Evolutionary conservation across 1,140 invertebrate species (phyloP).

Genomic region (Nylanderia fulva): DNA sequence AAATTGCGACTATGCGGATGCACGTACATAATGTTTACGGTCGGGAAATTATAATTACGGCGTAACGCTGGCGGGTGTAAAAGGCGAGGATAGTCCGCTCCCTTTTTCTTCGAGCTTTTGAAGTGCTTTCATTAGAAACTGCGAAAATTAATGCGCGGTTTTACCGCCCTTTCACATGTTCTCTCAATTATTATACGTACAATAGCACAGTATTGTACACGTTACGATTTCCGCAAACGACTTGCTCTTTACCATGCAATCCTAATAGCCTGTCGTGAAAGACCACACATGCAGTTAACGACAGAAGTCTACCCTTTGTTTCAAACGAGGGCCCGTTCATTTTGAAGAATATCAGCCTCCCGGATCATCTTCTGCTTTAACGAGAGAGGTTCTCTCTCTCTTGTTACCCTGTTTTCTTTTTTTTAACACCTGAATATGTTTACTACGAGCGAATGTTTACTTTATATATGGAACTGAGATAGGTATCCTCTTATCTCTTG

Average conservation of each 20-base stretch:
- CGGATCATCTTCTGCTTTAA: conserved; percentile 2
- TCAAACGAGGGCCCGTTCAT: background rate
- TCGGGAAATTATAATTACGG: conserved; percentile 42
- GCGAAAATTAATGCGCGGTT: conserved; percentile 50
- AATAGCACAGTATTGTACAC: conserved; percentile 32
- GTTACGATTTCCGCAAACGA: conserved; percentile 46
- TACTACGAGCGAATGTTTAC: background rate
- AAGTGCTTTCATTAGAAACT: conserved; percentile 39
- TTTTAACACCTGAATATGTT: background rate
- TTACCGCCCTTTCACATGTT: conserved; percentile 29
- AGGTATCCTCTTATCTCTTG: background rate
- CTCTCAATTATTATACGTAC: conserved; percentile 53
- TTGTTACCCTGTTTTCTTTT: background rate
- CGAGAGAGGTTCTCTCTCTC: background rate
- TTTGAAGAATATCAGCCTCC: conserved; percentile 16
- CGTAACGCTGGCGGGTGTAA: background rate
- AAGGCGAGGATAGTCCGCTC: conserved; percentile 22
- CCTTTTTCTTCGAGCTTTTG: conserved; percentile 47
- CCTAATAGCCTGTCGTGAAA: conserved; percentile 21
- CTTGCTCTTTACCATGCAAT: conserved; percentile 8
- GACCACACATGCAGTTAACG: conserved; percentile 16
- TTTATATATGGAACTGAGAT: background rate
- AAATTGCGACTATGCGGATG: conserved; percentile 37
- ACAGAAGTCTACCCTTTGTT: conserved; percentile 1
- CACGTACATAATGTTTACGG: conserved; percentile 49